phyloP scores from a whole-genome alignment of 2,888 invertebrate genomes.

The Drosophila glabriapex region DNA sequence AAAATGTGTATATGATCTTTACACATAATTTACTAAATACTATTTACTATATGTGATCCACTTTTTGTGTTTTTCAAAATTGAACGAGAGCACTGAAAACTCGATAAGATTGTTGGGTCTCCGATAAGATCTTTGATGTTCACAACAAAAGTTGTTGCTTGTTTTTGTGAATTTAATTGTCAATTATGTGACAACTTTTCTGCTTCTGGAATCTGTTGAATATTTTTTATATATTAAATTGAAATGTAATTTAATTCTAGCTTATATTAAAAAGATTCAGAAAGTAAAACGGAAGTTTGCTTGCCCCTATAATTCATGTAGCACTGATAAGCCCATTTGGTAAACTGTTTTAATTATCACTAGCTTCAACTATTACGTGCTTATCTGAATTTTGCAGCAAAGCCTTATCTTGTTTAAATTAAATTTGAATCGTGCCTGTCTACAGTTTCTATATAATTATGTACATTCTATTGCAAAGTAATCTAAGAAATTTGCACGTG shows the following conservation, averaged over 20 bases:
- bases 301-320: not conserved
- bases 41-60: slow-evolving; percentile 9
- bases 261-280: not conserved
- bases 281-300: slow-evolving; percentile 21
- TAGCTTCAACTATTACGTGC: slow-evolving; percentile 8
- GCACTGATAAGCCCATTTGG: not conserved
- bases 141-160: not conserved
- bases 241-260: not conserved
- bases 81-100: slow-evolving; percentile 10
- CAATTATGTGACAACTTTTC: slow-evolving; percentile 21
- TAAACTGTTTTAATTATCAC: not conserved
- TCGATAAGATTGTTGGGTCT: slow-evolving; percentile 47
- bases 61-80: slow-evolving; percentile 18
- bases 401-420: slow-evolving; percentile 34
- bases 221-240: not conserved
- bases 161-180: slow-evolving; percentile 13
- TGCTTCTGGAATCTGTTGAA: slow-evolving; percentile 11
- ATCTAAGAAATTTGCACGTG: slow-evolving; percentile 21
- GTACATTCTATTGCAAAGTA: slow-evolving; percentile 1
- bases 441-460: slow-evolving; percentile 1
- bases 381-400: slow-evolving; percentile 28
- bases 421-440: not conserved
- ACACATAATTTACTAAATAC: not conserved
- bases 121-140: slow-evolving; percentile 17
- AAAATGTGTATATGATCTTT: slow-evolving; percentile 4